These are phyloP conservation scores for Ageneiosus marmoratus DNA, from an alignment of 2,113 vertebrate genomes.

Conservation along the genomic window DNA sequence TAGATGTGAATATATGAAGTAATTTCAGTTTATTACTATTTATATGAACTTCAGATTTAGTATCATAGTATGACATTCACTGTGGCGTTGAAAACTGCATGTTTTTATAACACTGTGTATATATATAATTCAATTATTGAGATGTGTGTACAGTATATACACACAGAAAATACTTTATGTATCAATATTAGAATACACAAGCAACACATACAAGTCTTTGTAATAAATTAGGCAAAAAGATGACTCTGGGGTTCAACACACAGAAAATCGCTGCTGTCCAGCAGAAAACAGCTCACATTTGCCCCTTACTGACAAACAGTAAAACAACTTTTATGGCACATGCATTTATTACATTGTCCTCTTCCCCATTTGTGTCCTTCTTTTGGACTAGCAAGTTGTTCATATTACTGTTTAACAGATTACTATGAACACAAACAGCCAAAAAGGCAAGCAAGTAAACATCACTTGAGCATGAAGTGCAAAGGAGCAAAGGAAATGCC, in stretches of 20 bases:
- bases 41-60: slow-evolving; percentile 68
- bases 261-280: slow-evolving; percentile 3
- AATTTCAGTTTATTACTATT: slow-evolving; percentile 76
- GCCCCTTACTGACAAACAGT: neutral
- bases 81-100: slow-evolving; percentile 48
- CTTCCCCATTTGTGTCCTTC: neutral
- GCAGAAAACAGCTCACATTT: slow-evolving; percentile 13
- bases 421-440: neutral
- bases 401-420: neutral
- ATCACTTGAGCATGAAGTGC: neutral
- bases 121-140: slow-evolving; percentile 44
- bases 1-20: slow-evolving; percentile 67
- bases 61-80: slow-evolving; percentile 69
- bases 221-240: slow-evolving; percentile 68
- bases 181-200: slow-evolving; percentile 55
- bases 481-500: slow-evolving; percentile 32
- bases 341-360: neutral
- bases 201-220: slow-evolving; percentile 68
- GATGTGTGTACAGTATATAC: slow-evolving; percentile 51
- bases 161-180: slow-evolving; percentile 59
- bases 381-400: no score
- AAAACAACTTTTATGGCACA: neutral
- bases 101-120: slow-evolving; percentile 71
- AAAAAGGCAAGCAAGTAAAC: neutral
- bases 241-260: slow-evolving; percentile 11